These are phyloP conservation scores for Panagrolaimus sp. DNA, from an alignment of 1,140 invertebrate species.

Conservation along the genomic window DNA sequence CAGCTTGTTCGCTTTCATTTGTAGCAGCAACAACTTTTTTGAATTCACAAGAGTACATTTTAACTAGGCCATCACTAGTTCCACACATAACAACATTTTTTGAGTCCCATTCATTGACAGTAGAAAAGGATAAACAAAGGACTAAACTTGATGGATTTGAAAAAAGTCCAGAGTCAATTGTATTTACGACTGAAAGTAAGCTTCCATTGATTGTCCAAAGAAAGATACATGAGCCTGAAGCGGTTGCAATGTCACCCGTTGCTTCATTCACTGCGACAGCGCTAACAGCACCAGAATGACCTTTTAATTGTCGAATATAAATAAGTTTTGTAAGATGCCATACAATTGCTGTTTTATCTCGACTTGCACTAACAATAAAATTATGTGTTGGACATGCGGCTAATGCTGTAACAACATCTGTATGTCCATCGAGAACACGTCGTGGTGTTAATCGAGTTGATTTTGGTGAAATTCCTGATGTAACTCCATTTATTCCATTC, in stretches of 20 bases:
- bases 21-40: slow-evolving; percentile 71
- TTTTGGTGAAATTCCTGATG: slow-evolving; percentile 23
- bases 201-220: slow-evolving; percentile 95
- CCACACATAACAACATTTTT: slow-evolving; percentile 95
- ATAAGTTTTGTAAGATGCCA: slow-evolving; percentile 88
- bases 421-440: slow-evolving; percentile 44
- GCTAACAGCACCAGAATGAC: slow-evolving; percentile 72
- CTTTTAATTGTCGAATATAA: slow-evolving; percentile 81
- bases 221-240: slow-evolving; percentile 88
- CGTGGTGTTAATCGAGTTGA: slow-evolving; percentile 25
- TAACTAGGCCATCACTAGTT: slow-evolving; percentile 77
- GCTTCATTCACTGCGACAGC: slow-evolving; percentile 94
- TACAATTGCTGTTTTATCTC: slow-evolving; percentile 86
- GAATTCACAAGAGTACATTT: slow-evolving; percentile 87
- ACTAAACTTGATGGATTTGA: slow-evolving; percentile 51
- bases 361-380: slow-evolving; percentile 76
- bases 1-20: slow-evolving; percentile 56
- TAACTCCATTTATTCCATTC: slow-evolving; percentile 51
- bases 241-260: slow-evolving; percentile 94
- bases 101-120: slow-evolving; percentile 83
- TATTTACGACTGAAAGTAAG: slow-evolving; percentile 81
- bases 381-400: slow-evolving; percentile 52
- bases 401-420: slow-evolving; percentile 52
- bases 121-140: slow-evolving; percentile 48
- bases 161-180: slow-evolving; percentile 64